A percentile compares a stretch with the other conserved stretches of the same genome.
Evolutionary conservation across 2,113 vertebrate genomes (phyloP).

Genomic region (Chaetodon trifascialis): DNA sequence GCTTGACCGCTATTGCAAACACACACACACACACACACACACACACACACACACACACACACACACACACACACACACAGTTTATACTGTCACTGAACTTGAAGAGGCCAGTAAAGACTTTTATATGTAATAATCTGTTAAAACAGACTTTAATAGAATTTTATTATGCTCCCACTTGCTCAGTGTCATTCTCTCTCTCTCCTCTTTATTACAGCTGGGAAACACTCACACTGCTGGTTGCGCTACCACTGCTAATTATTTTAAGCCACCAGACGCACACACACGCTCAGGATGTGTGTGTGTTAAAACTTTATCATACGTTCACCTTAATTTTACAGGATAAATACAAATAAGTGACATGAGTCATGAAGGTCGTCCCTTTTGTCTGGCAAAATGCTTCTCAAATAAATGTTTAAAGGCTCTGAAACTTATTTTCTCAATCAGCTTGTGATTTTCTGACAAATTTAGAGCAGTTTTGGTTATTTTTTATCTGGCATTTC

Average conservation of each 20-base stretch:
- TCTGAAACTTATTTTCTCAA: not conserved
- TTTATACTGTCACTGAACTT: not conserved
- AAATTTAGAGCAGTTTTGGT: not conserved
- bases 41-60: not conserved
- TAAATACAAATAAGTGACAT: not conserved
- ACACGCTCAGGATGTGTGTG: not conserved
- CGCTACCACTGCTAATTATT: not conserved
- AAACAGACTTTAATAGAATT: not conserved
- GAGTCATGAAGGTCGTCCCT: not conserved
- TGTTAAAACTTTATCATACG: not conserved
- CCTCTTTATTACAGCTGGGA: not conserved
- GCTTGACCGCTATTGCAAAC: not conserved
- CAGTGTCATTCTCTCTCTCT: not conserved
- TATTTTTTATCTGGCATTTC: not conserved
- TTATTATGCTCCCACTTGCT: not conserved
- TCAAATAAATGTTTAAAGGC: not conserved
- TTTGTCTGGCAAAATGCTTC: not conserved
- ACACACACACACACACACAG: constrained; percentile 3
- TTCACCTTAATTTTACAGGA: not conserved
- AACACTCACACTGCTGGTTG: not conserved
- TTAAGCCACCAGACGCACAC: not conserved
- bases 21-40: constrained; percentile 6
- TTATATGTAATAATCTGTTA: constrained; percentile 3
- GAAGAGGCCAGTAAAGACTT: constrained; percentile 2
- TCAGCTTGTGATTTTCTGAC: not conserved